Conservation (phyloP, 2,797 vertebrate species). For the Antrozous pallidus region DNA sequence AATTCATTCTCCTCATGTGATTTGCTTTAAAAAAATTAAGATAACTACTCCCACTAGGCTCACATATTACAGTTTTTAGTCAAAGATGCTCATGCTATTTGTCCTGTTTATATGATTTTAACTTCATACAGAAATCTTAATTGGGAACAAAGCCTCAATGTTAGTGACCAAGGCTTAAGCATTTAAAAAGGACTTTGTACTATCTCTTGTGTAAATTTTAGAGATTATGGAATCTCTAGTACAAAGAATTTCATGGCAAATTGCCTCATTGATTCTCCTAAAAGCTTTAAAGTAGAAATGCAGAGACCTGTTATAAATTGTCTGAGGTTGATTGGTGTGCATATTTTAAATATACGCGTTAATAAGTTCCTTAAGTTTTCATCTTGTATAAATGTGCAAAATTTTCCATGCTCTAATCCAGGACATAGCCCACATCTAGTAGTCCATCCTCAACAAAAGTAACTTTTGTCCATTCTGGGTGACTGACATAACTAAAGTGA, state of each 20-base stretch:
- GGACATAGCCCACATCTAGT: neutral
- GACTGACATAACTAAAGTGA: neutral
- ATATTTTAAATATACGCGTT: neutral
- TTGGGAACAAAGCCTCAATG: neutral
- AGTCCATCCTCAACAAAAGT: neutral
- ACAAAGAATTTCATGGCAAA: conserved; percentile 7
- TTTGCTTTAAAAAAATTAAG: neutral
- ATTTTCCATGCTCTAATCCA: neutral
- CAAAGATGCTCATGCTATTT: neutral
- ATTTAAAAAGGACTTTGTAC: neutral
- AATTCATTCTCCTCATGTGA: neutral
- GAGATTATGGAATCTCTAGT: neutral
- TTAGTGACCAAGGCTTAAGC: neutral
- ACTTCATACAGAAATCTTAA: neutral
- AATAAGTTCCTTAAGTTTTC: neutral
- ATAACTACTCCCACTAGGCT: neutral
- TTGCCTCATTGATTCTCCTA: neutral
- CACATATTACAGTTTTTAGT: neutral
- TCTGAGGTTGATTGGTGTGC: neutral
- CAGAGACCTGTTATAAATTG: neutral
- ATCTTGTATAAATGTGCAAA: neutral
- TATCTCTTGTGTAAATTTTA: conserved; percentile 17
- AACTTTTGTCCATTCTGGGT: neutral
- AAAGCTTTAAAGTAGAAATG: neutral
- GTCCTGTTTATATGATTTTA: neutral